A percentile compares a stretch with the other conserved stretches of the same genome.
These are phyloP conservation scores for Syrista parreyssii DNA, from an alignment of 2,888 invertebrate genomes.

Conservation along the genomic window DNA sequence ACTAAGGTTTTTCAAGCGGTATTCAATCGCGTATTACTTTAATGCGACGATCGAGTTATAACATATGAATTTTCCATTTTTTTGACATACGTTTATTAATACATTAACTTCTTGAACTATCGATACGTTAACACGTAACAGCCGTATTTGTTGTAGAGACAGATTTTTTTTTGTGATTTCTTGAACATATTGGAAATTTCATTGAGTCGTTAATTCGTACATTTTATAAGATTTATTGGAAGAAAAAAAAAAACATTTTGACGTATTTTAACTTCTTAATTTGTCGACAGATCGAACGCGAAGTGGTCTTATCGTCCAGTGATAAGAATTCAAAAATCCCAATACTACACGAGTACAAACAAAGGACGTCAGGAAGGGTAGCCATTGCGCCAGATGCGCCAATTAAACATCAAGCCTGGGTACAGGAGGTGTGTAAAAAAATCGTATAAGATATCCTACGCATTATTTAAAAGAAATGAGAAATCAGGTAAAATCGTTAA, in stretches of 20 bases:
- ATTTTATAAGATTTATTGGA: background rate
- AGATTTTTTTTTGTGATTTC: background rate
- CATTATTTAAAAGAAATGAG: background rate
- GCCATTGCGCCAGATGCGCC: conserved; percentile 83
- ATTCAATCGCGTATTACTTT: background rate
- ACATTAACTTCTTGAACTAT: background rate
- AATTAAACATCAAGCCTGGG: conserved; percentile 80
- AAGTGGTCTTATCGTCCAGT: conserved; percentile 78
- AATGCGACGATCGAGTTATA: background rate
- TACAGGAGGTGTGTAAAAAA: conserved; percentile 62
- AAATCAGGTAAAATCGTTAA: background rate
- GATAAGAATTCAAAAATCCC: conserved; percentile 85
- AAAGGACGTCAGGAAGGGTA: conserved; percentile 66
- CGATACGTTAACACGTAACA: background rate
- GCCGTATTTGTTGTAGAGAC: background rate
- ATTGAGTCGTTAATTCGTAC: background rate
- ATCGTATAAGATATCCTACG: background rate
- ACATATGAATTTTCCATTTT: background rate
- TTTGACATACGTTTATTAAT: background rate
- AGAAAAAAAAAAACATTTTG: background rate
- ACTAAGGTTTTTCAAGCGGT: background rate
- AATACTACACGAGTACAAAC: conserved; percentile 79
- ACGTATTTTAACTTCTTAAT: conserved; percentile 6
- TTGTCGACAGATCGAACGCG: conserved; percentile 77
- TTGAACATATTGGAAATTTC: background rate